These are phyloP conservation scores for Lophochroa leadbeateri DNA, from an alignment of 2,113 vertebrate species.

Conservation along the genomic window DNA sequence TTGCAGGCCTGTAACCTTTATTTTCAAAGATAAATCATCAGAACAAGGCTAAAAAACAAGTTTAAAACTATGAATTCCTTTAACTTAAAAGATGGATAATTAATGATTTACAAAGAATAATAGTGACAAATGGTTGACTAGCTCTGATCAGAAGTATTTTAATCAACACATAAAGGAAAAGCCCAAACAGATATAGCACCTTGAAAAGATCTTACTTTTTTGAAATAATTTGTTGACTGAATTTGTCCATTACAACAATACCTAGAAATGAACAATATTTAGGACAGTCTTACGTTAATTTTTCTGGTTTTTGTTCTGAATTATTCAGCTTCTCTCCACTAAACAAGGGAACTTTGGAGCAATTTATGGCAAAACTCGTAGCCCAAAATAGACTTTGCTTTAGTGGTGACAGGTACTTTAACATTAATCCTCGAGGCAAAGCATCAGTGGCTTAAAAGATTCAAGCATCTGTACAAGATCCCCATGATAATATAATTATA, in stretches of 20 bases:
- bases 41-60: background rate
- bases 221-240: background rate
- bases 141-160: background rate
- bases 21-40: background rate
- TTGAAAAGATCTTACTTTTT: background rate
- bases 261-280: background rate
- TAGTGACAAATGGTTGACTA: background rate
- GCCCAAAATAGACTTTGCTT: background rate
- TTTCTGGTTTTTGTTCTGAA: background rate
- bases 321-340: background rate
- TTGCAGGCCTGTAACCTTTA: background rate
- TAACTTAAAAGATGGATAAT: background rate
- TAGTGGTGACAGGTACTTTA: background rate
- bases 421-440: background rate
- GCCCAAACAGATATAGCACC: accelerated
- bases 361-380: background rate
- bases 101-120: background rate
- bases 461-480: background rate
- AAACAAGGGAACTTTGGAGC: background rate
- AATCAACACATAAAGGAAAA: background rate
- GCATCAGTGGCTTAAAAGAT: background rate
- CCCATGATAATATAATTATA: background rate
- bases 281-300: background rate
- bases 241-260: background rate
- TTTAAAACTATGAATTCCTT: background rate